Base-by-base conservation (phyloP, 1,140 invertebrate species). In the Drosophila santomea region DNA sequence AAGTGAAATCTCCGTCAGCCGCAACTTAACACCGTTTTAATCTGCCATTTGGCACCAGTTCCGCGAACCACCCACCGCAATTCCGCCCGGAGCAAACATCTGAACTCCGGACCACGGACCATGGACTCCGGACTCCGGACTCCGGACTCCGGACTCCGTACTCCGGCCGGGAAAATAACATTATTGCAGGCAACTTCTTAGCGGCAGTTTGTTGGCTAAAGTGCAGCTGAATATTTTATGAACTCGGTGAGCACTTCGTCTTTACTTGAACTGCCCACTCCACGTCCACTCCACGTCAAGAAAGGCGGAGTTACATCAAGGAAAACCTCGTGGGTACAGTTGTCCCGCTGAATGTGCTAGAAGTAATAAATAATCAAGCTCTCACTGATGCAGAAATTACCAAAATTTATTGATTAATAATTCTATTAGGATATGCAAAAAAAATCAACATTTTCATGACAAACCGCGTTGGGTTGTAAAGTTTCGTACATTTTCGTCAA, bases 191-290 rank as follows among this genome's bases (percentile, higher is more conserved):
- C 80, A 83, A 86, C 83, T 88, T 86, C 82, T 88, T 86, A 88
- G 79, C 75, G 84, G 66, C 84, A 77, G 83, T 79, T 88, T 88
- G 79, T 60, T 73, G 75, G 66, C 66, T 79, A 73, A 86, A 86
- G 83, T 86, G 83, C 83, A 83, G 76, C 79, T 86, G 83, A 86
- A 86, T 86, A 88, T 86, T 86, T 86, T 86, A 86, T 86, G 79
- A 88, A 86, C 78, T 86, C 78, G 83, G 71, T 62, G 75, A 88
- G 83, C 58, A 83, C 83, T 86, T 76, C 75, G 71, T 83, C 78
- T 88, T 78, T 50, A 75, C 78, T 82, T 69, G 63, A 77, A 77
- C 63, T 77, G 64, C 56, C 63, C 56, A 59, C 45, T 51, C 25
- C 56, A 43, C 20, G 20, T 50, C 38, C 12, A 47, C n/a, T n/a